Percentiles rank a stretch among this genome's conserved stretches.
Evolutionary conservation across 2,888 invertebrate genomes (phyloP).

Genomic region (Notodonta dromedarius): DNA sequence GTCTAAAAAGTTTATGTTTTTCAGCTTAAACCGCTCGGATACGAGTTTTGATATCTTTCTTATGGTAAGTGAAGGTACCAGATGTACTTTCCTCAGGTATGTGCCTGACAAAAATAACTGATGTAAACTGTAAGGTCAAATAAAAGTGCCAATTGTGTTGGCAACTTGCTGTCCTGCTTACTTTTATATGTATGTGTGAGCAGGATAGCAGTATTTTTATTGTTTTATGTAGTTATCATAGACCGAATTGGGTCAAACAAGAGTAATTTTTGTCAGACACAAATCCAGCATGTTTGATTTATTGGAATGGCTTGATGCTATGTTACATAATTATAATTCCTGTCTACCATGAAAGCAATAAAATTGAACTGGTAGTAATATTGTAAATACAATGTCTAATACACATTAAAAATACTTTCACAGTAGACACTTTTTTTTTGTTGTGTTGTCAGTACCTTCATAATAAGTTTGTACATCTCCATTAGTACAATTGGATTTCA

Average conservation of each 20-base stretch:
- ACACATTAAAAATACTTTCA: not conserved
- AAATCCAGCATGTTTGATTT: constrained; percentile 43
- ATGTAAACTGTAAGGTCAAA: not conserved
- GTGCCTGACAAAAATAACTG: constrained; percentile 55
- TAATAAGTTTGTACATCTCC: too few species aligned
- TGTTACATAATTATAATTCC: constrained; percentile 11
- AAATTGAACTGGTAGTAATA: not conserved
- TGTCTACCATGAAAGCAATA: constrained; percentile 3
- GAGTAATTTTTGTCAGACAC: constrained; percentile 48
- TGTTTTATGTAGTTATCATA: not conserved
- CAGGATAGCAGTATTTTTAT: too few species aligned
- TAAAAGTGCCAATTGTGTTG: too few species aligned
- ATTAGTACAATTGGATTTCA: not conserved
- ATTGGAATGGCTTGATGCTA: constrained; percentile 46
- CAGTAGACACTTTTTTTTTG: not conserved
- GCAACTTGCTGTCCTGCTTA: too few species aligned
- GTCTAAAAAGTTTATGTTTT: constrained; percentile 81
- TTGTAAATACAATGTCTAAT: too few species aligned
- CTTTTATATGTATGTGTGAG: too few species aligned
- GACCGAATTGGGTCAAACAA: not conserved
- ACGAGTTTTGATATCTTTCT: constrained; percentile 76
- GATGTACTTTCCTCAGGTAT: constrained; percentile 71
- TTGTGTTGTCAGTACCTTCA: not conserved
- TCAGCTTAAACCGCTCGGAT: constrained; percentile 80
- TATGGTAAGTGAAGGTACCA: constrained; percentile 82